Evolutionary conservation across 2,888 invertebrate species (phyloP).

Genomic region (Adelognathus sp.): DNA sequence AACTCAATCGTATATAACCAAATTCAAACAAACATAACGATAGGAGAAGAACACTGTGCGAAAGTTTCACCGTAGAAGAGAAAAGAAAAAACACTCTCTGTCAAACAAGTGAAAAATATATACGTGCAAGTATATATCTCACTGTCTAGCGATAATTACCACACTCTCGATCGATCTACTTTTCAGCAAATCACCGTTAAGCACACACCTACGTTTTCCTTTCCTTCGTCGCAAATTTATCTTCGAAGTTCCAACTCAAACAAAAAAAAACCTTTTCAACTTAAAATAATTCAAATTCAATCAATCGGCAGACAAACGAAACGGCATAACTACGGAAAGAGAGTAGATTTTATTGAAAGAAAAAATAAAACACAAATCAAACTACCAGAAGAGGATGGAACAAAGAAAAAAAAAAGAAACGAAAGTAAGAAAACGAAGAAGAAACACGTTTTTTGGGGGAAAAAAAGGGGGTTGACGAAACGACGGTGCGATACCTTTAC

Average conservation of each 20-base stretch:
- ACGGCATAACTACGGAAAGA: conserved; percentile 56
- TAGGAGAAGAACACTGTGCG: conserved; percentile 34
- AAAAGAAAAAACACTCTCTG: neutral
- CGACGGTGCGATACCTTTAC: neutral
- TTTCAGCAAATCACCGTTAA: conserved; percentile 54
- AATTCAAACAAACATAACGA: conserved; percentile 36
- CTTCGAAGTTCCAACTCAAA: conserved; percentile 16
- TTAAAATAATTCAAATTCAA: conserved; percentile 60
- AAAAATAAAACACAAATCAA: conserved; percentile 30
- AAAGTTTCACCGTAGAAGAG: neutral
- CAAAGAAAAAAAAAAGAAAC: too few species aligned
- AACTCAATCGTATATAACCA: conserved; percentile 36
- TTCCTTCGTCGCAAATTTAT: too few species aligned
- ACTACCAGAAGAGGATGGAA: conserved; percentile 5
- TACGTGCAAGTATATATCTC: conserved; percentile 54
- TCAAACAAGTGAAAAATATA: conserved; percentile 44
- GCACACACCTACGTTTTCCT: conserved; percentile 55
- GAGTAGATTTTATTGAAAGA: conserved; percentile 18
- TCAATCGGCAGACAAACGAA: conserved; percentile 54
- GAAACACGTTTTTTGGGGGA: neutral
- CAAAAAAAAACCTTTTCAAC: conserved; percentile 49
- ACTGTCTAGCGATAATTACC: conserved; percentile 48
- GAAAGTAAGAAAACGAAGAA: neutral
- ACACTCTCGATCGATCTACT: conserved; percentile 56
- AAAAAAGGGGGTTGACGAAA: neutral